phyloP scores from a whole-genome alignment of 2,113 vertebrate genomes.

The Pristiophorus japonicus region DNA sequence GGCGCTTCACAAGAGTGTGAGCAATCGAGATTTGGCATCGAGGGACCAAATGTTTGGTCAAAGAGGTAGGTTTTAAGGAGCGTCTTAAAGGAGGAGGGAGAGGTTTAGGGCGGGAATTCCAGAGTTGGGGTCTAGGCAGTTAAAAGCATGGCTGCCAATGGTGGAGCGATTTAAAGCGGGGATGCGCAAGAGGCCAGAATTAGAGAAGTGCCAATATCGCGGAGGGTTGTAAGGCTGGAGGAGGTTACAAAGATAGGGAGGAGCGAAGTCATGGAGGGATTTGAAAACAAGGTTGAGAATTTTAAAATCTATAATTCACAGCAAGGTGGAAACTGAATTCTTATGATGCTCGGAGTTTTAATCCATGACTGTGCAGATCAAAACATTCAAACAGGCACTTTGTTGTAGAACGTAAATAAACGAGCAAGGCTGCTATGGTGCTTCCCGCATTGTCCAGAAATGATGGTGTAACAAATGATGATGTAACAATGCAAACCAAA shows the following conservation, averaged over 20 bases:
- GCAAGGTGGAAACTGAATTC: not conserved
- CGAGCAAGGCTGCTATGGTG: not conserved
- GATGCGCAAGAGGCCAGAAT: not conserved
- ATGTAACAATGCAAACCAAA: not conserved
- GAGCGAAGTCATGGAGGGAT: not conserved
- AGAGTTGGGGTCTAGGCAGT: too few species aligned
- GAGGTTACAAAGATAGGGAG: too few species aligned
- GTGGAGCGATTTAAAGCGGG: not conserved
- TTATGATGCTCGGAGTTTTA: not conserved
- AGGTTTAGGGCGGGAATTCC: not conserved
- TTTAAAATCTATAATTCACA: not conserved
- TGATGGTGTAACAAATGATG: not conserved
- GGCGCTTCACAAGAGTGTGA: not conserved
- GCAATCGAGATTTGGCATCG: not conserved
- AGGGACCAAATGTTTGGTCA: not conserved
- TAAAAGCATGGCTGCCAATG: not conserved
- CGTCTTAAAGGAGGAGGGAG: not conserved
- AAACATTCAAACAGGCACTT: not conserved
- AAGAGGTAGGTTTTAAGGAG: not conserved
- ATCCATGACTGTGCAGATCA: not conserved
- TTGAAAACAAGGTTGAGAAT: not conserved
- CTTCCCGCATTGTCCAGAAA: not conserved
- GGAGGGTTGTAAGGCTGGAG: not conserved
- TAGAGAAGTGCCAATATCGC: not conserved
- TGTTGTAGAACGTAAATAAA: not conserved